phyloP scores from a whole-genome alignment of 2,113 vertebrate species.

The Epinephelus lanceolatus region DNA sequence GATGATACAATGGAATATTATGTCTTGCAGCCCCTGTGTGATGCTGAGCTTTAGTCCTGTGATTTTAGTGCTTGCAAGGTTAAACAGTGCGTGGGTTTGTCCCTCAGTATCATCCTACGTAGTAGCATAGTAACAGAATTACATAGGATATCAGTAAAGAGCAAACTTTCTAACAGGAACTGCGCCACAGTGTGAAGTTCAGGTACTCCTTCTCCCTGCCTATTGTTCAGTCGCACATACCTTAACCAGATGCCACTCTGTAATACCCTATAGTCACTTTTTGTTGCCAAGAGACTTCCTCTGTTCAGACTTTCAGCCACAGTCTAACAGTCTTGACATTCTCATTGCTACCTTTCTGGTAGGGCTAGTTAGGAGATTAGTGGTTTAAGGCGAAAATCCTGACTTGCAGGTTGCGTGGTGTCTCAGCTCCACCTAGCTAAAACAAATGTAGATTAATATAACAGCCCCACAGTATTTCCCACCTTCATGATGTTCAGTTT shows the following conservation, averaged over 20 bases:
- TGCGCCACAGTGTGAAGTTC: background rate
- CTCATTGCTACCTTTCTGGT: background rate
- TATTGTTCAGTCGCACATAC: background rate
- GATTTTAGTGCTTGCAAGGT: background rate
- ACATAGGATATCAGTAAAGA: no score
- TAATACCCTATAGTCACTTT: background rate
- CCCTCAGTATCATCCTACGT: background rate
- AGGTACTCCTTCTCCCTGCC: background rate
- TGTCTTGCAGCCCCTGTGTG: constrained; percentile 5
- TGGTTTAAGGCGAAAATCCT: constrained; percentile 21
- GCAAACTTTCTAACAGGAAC: background rate
- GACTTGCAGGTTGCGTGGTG: constrained; percentile 26
- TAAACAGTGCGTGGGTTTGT: background rate
- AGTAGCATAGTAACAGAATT: background rate
- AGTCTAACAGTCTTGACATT: background rate
- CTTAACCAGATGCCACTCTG: background rate
- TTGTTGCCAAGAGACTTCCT: background rate
- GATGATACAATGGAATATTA: constrained; percentile 11
- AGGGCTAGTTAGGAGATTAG: background rate
- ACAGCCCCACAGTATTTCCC: background rate
- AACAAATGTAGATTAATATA: background rate
- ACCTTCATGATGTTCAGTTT: background rate
- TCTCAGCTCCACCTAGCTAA: background rate
- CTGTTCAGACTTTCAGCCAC: background rate
- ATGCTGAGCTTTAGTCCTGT: background rate